Percentiles rank a stretch among this genome's conserved stretches.
Conservation (phyloP, 1,140 invertebrate genomes). For the Potamilus streckersoni region DNA sequence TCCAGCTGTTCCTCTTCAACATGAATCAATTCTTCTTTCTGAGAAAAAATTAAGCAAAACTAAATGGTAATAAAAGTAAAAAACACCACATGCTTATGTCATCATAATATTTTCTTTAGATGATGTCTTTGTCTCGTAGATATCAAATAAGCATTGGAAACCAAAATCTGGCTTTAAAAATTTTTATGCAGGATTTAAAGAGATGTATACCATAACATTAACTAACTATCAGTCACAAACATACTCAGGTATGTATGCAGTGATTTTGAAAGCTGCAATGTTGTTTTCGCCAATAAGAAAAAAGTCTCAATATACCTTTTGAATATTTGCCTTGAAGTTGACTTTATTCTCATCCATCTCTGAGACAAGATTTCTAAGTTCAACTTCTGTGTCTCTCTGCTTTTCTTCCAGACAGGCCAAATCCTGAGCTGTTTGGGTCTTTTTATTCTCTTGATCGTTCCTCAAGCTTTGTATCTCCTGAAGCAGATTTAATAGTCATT, state of each 20-base stretch:
- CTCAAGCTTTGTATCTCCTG: slow-evolving; percentile 36
- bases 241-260: no score
- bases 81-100: background rate
- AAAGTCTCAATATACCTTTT: slow-evolving; percentile 9
- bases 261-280: background rate
- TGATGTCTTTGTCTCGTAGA: background rate
- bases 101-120: background rate
- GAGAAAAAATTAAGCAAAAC: background rate
- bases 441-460: slow-evolving; percentile 21
- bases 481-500: background rate
- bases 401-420: slow-evolving; percentile 22
- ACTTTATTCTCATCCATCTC: slow-evolving; percentile 34
- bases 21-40: slow-evolving; percentile 29
- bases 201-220: no score
- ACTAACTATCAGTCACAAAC: no score
- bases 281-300: background rate
- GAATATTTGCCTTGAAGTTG: slow-evolving; percentile 16
- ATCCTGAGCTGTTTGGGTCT: slow-evolving; percentile 11
- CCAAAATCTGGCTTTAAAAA: no score
- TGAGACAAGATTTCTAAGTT: slow-evolving; percentile 24
- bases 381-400: slow-evolving; percentile 20
- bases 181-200: no score
- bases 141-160: background rate
- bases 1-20: slow-evolving; percentile 24
- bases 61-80: background rate